Percentiles rank a stretch among this genome's conserved stretches.
phyloP scores from a whole-genome alignment of 2,797 vertebrate genomes.

The Petrocephalus schoutedeni region DNA sequence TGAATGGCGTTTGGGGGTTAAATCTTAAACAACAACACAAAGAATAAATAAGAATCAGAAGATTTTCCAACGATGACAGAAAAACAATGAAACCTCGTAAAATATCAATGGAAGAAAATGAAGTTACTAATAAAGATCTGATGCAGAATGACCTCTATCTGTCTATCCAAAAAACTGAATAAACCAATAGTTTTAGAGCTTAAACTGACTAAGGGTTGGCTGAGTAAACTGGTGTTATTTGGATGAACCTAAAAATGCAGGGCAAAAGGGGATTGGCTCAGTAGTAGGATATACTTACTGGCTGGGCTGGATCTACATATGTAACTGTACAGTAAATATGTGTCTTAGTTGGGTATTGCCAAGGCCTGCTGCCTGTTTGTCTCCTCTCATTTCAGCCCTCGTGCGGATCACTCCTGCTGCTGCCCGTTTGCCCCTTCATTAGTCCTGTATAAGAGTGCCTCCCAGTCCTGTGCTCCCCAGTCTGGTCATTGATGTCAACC shows the following conservation, averaged over 20 bases:
- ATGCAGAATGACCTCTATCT: not conserved
- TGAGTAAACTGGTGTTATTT: not conserved
- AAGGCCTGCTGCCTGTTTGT: too few relatives aligned
- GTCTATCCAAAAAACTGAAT: not conserved
- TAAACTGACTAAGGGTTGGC: not conserved
- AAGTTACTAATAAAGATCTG: not conserved
- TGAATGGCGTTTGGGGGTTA: constrained; percentile 59
- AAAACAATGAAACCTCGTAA: not conserved
- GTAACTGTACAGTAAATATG: not conserved
- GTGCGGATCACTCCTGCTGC: too few relatives aligned
- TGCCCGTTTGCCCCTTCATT: too few relatives aligned
- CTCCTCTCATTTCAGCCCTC: too few relatives aligned
- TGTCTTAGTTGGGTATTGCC: not conserved
- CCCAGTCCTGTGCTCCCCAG: too few relatives aligned
- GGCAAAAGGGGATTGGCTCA: not conserved
- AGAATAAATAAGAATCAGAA: not conserved
- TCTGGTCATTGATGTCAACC: too few relatives aligned
- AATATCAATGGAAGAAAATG: not conserved
- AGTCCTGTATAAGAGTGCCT: too few relatives aligned
- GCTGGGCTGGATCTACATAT: not conserved
- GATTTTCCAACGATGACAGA: not conserved
- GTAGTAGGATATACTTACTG: not conserved
- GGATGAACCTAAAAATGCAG: not conserved
- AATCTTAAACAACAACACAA: constrained; percentile 36
- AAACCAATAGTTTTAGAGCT: not conserved